Conservation (phyloP, 2,888 invertebrate species). For the Hemithea aestivaria region DNA sequence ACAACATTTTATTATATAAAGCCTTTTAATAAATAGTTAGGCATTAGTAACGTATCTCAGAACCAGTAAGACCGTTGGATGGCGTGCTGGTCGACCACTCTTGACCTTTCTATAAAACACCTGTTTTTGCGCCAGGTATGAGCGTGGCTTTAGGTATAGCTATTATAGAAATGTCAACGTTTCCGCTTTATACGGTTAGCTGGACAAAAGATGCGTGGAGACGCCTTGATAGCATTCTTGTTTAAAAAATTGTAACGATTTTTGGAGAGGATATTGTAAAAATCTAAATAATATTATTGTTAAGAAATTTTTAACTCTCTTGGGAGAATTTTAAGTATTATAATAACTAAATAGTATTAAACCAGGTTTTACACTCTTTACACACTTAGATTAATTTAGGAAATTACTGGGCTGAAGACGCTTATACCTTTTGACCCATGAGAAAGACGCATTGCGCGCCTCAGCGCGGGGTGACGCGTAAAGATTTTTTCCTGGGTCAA, state of each 20-base stretch:
- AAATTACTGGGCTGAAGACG: too few species aligned
- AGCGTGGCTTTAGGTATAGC: conserved; percentile 52
- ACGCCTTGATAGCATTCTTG: too few species aligned
- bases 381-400: too few species aligned
- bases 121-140: conserved; percentile 61
- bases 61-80: conserved; percentile 33
- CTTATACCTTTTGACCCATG: too few species aligned
- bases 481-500: too few species aligned
- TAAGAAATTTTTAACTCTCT: not conserved
- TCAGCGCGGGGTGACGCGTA: too few species aligned
- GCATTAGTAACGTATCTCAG: conserved; percentile 22
- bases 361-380: too few species aligned
- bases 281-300: not conserved
- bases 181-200: conserved; percentile 55
- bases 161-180: conserved; percentile 65
- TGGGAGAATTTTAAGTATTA: not conserved
- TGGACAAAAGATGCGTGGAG: too few species aligned
- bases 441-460: too few species aligned
- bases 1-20: too few species aligned
- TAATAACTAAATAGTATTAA: too few species aligned
- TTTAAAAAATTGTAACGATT: conserved; percentile 26
- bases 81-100: conserved; percentile 43
- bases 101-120: conserved; percentile 63
- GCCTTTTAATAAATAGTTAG: not conserved
- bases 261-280: conserved; percentile 28